Conservation (phyloP, 2,888 invertebrate species). For the Parnassius mnemosyne region DNA sequence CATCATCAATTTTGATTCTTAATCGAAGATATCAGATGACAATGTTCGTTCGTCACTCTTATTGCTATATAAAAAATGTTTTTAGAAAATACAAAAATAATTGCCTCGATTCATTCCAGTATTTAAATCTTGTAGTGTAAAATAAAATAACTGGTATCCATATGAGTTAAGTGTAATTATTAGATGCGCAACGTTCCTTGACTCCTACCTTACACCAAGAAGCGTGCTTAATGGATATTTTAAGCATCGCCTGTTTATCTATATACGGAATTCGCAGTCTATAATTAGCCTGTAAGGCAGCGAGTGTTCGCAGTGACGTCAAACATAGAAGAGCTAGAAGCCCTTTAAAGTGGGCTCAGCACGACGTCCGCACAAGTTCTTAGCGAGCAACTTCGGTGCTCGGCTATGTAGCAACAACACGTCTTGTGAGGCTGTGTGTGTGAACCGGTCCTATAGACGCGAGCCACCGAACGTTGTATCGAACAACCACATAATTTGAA, state of each 20-base stretch:
- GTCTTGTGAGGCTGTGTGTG: constrained; percentile 39
- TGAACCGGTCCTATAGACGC: constrained; percentile 66
- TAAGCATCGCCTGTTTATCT: constrained; percentile 30
- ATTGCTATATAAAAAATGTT: too few species aligned
- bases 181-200: constrained; percentile 25
- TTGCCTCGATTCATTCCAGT: neutral
- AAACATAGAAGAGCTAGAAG: constrained; percentile 29
- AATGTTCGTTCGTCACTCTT: too few species aligned
- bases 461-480: constrained; percentile 64
- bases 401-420: constrained; percentile 36
- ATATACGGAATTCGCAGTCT: constrained; percentile 29
- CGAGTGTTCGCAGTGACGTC: constrained; percentile 35
- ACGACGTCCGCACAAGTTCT: constrained; percentile 38
- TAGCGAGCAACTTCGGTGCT: constrained; percentile 50
- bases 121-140: neutral
- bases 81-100: too few species aligned
- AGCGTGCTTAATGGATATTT: constrained; percentile 28
- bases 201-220: constrained; percentile 16
- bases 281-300: constrained; percentile 31
- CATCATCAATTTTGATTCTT: too few species aligned
- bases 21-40: too few species aligned
- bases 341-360: constrained; percentile 33
- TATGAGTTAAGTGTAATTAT: constrained; percentile 14
- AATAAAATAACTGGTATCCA: constrained; percentile 16
- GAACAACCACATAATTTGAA: constrained; percentile 66